Conservation (phyloP, 2,113 vertebrate species). For the Cardinalis cardinalis region DNA sequence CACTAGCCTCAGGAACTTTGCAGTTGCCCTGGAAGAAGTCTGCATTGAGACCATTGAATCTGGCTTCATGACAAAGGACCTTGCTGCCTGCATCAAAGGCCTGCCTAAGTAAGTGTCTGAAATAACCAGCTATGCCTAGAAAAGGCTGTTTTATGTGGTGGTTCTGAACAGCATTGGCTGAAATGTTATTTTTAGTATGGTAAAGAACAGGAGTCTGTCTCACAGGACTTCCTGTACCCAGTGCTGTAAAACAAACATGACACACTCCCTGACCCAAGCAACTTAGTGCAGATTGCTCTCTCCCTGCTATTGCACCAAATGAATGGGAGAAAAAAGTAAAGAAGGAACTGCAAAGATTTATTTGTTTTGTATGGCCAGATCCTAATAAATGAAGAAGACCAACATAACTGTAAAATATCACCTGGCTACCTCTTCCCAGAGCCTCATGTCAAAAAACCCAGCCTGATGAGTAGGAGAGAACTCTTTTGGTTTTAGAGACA, state of each 20-base stretch:
- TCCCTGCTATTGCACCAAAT: not conserved
- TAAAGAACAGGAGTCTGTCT: not conserved
- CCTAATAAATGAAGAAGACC: not conserved
- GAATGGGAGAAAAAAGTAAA: not conserved
- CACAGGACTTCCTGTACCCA: not conserved
- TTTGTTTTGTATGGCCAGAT: not conserved
- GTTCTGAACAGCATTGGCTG: not conserved
- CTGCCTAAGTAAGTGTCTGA: conserved; percentile 84
- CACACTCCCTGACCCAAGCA: not conserved
- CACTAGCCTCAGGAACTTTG: conserved; percentile 80
- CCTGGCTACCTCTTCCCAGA: not conserved
- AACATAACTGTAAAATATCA: not conserved
- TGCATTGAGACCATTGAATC: conserved; percentile 95
- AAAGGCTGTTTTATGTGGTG: not conserved
- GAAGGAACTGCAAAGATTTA: not conserved
- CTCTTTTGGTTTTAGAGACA: not conserved
- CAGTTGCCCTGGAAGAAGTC: conserved; percentile 87
- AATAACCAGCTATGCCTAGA: not conserved
- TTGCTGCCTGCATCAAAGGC: conserved; percentile 96
- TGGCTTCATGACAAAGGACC: conserved; percentile 97
- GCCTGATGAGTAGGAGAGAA: not conserved
- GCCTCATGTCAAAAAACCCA: not conserved
- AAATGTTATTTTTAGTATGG: not conserved
- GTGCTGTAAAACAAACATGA: not conserved
- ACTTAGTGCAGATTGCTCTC: not conserved